A percentile compares a stretch with the other conserved stretches of the same genome.
Conservation (phyloP, 2,888 invertebrate genomes). For the Torymus aiolomorphi region DNA sequence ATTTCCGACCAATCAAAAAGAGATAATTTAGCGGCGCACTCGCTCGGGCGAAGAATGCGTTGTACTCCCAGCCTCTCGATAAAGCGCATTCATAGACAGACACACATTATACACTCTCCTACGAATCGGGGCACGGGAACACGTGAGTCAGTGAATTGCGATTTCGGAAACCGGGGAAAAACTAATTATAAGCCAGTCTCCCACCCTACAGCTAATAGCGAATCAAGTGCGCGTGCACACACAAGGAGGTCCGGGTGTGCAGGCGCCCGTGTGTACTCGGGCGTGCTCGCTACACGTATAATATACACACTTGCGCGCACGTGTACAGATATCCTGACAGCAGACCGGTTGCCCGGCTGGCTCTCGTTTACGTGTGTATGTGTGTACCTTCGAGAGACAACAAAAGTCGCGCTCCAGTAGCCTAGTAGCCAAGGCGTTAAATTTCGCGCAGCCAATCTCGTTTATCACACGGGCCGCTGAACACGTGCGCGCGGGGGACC, state of each 20-base stretch:
- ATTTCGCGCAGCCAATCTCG: constrained; percentile 1
- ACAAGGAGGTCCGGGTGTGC: not conserved
- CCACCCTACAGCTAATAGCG: not conserved
- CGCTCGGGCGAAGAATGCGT: too few species aligned
- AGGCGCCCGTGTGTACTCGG: not conserved
- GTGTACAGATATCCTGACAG: not conserved
- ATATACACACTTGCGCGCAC: not conserved
- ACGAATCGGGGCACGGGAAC: constrained; percentile 1
- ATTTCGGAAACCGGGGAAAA: constrained; percentile 34
- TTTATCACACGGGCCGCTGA: not conserved
- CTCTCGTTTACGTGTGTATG: not conserved
- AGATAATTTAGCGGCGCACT: not conserved
- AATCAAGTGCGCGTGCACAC: not conserved
- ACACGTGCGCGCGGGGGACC: not conserved
- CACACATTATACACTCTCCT: too few species aligned
- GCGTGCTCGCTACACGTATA: not conserved
- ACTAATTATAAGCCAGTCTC: constrained; percentile 13
- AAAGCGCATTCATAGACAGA: not conserved
- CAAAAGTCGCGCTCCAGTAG: constrained; percentile 21
- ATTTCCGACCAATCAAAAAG: not conserved
- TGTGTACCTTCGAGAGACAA: not conserved
- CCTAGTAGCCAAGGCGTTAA: constrained; percentile 9
- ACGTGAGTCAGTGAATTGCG: constrained; percentile 16
- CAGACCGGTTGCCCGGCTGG: constrained; percentile 2
- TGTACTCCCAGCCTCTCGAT: not conserved